Conservation (phyloP, 1,140 invertebrate genomes). For the Acromyrmex heyeri region DNA sequence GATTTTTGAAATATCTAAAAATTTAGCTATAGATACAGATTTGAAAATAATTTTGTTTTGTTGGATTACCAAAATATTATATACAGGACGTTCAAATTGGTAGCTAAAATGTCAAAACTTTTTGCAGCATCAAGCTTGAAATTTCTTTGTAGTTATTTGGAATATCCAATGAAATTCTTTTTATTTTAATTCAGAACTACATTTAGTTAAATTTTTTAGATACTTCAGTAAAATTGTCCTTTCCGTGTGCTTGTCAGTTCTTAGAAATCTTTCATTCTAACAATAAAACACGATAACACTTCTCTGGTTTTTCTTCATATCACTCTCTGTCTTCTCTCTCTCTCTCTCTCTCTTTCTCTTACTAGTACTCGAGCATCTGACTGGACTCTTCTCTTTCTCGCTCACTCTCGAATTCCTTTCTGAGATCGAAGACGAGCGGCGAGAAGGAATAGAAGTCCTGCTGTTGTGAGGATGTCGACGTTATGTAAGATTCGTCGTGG, state of each 20-base stretch:
- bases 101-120: too few relatives aligned
- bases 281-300: background rate
- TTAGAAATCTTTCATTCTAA: background rate
- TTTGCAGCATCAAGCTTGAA: too few relatives aligned
- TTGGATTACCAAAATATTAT: too few relatives aligned
- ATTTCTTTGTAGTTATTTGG: too few relatives aligned
- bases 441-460: constrained; percentile 64
- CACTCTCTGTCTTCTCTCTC: constrained; percentile 33
- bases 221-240: background rate
- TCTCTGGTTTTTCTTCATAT: constrained; percentile 16
- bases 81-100: too few relatives aligned
- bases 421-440: constrained; percentile 51
- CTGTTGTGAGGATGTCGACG: constrained; percentile 37
- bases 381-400: constrained; percentile 52
- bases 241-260: background rate
- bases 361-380: constrained; percentile 1
- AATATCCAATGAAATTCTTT: too few relatives aligned
- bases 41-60: too few relatives aligned
- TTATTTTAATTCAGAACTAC: too few relatives aligned
- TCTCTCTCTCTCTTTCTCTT: constrained; percentile 29
- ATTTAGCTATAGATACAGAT: too few relatives aligned
- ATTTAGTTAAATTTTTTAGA: too few relatives aligned
- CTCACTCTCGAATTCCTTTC: constrained; percentile 69
- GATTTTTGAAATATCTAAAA: too few relatives aligned
- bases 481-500: constrained; percentile 63